Conservation (phyloP, 2,888 invertebrate species). For the Tipula unca region DNA sequence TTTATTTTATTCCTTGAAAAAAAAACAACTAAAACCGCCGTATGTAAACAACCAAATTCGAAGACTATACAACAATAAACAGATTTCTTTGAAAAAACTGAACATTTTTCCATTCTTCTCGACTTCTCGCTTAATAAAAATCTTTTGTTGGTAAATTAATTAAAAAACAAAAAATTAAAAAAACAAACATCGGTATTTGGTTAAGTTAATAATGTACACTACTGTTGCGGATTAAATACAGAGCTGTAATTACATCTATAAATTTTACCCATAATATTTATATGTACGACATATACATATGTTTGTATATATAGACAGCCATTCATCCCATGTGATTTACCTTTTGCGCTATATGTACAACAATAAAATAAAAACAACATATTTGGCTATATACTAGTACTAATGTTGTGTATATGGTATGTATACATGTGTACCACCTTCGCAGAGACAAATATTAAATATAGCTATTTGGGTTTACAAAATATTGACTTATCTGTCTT, state of each 20-base stretch:
- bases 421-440: not conserved
- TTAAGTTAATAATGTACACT: not conserved
- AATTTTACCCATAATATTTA: not conserved
- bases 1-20: not conserved
- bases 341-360: not conserved
- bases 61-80: not conserved
- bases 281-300: not conserved
- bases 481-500: not conserved
- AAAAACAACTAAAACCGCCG: not conserved
- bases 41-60: not conserved
- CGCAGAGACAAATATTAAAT: not conserved
- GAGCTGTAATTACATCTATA: too few relatives aligned
- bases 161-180: not conserved
- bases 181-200: not conserved
- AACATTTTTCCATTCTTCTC: not conserved
- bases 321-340: not conserved
- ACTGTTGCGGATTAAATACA: too few relatives aligned
- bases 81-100: not conserved
- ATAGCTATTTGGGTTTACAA: not conserved
- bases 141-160: not conserved
- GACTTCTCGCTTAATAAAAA: not conserved
- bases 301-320: not conserved
- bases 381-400: not conserved
- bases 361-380: not conserved
- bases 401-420: not conserved